Percentiles rank a stretch among this genome's conserved stretches.
phyloP scores from a whole-genome alignment of 2,888 invertebrate species.

The Agrotis puta region DNA sequence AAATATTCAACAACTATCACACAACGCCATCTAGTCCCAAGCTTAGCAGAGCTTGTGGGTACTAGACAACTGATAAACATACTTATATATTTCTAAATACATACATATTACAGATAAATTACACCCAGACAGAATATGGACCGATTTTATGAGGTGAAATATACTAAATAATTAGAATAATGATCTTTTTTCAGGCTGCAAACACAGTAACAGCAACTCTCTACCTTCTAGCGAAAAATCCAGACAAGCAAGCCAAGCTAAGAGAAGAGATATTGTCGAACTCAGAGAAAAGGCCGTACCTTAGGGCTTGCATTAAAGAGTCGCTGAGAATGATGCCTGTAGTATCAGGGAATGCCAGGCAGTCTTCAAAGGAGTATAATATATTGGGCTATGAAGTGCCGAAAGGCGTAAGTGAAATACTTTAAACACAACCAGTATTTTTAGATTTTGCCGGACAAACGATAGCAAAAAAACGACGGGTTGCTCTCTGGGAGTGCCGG shows the following conservation, averaged over 20 bases:
- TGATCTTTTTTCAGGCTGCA: conserved; percentile 84
- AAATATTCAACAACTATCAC: too few species aligned
- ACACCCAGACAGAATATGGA: too few species aligned
- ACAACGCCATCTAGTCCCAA: too few species aligned
- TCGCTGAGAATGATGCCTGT: conserved; percentile 92
- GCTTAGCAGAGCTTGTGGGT: too few species aligned
- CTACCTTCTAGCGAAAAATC: conserved; percentile 92
- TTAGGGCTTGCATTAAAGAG: conserved; percentile 94
- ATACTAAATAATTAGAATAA: neutral
- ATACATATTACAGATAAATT: too few species aligned
- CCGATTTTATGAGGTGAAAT: too few species aligned
- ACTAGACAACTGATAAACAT: too few species aligned
- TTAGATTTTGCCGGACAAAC: neutral
- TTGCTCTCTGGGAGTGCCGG: too few species aligned
- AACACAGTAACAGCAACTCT: conserved; percentile 90
- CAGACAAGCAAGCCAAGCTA: conserved; percentile 92
- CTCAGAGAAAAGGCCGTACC: conserved; percentile 87
- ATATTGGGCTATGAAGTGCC: conserved; percentile 92
- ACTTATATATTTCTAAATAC: too few species aligned
- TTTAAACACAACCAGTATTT: neutral
- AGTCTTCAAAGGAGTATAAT: conserved; percentile 89
- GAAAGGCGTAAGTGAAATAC: conserved; percentile 86
- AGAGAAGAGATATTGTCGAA: conserved; percentile 88
- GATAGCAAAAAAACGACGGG: too few species aligned
- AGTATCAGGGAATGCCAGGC: conserved; percentile 90